phyloP scores from a whole-genome alignment of 1,140 invertebrate genomes.

The Leptinotarsa undecemlineata region DNA sequence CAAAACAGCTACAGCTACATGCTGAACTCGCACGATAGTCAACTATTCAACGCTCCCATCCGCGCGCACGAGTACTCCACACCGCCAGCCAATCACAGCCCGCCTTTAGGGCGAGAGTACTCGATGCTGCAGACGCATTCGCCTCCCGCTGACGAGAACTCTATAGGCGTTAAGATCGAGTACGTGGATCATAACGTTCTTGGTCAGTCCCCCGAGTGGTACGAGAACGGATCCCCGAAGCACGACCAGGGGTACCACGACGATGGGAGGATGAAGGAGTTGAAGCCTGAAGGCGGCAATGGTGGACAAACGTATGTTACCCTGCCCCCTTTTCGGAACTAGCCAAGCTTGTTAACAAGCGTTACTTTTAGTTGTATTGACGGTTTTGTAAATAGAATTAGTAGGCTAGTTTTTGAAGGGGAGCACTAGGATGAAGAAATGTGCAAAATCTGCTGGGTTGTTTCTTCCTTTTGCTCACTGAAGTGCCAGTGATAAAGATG shows the following conservation, averaged over 20 bases:
- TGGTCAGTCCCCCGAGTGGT: conserved; percentile 56
- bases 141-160: conserved; percentile 60
- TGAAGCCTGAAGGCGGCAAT: conserved; percentile 65
- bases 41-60: conserved; percentile 65
- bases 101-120: conserved; percentile 66
- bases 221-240: conserved; percentile 59
- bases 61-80: conserved; percentile 66
- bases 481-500: too few relatives aligned
- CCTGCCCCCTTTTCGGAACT: conserved; percentile 77
- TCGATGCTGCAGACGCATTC: conserved; percentile 70
- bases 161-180: conserved; percentile 57
- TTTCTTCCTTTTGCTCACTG: too few relatives aligned
- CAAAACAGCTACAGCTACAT: conserved; percentile 66
- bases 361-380: conserved; percentile 5
- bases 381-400: too few relatives aligned
- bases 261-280: conserved; percentile 61
- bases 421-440: too few relatives aligned
- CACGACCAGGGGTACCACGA: conserved; percentile 64
- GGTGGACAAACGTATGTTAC: conserved; percentile 67
- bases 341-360: conserved; percentile 30
- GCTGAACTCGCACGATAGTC: conserved; percentile 67
- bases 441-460: too few relatives aligned
- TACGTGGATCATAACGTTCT: conserved; percentile 56
- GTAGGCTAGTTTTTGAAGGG: too few relatives aligned
- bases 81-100: conserved; percentile 59